Evolutionary conservation across 92 coral and sea anemone genomes (phyloP), one percentile per base, ranked within the genome.

Genomic region (Siderastrea siderea): DNA sequence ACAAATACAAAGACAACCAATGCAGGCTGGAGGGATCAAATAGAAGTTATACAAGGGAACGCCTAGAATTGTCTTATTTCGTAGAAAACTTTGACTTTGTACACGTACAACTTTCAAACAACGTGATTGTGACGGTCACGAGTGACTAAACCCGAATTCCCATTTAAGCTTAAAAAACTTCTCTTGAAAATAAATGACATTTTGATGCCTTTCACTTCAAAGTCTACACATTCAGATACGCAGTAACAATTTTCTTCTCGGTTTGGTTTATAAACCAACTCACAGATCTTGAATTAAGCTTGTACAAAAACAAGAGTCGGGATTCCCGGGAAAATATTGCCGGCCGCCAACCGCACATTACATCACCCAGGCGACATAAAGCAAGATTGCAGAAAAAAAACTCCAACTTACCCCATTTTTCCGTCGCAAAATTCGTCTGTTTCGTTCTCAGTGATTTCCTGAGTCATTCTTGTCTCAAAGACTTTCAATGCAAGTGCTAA

Each of bases 401-500:
- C 2, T 13, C 19, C n/a, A 11, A 76, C 89, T 66, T 77, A 85
- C 89, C 83, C 71, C 75, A 66, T 85, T 9, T 85, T 70, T 50
- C 77, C 89, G 5, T 55, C 74, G 15, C 51, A 50, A 64, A 75
- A 84, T 9, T 75, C 82, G 47, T 85, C 89, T 54, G 83, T 78
- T 68, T 77, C 89, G 77, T 45, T 85, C 47, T 85, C 89, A 6
- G 43, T 51, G 15, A 77, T 76, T 66, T 85, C 83, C 57, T 77
- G 89, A 38, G 79, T 85, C 89, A 85, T 85, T 77, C 80, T 74
- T 38, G 51, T 61, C 48, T 44, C 44, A 7, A 26, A 64, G 51
- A 16, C 48, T 38, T 60, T 49, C 15, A 49, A 73, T 19, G 48
- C 45, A 71, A 47, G 55, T 55, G 66, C 11, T 53, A 54, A 68